Evolutionary conservation across 2,888 invertebrate genomes (phyloP).

Genomic region (Cheilosia urbana): DNA sequence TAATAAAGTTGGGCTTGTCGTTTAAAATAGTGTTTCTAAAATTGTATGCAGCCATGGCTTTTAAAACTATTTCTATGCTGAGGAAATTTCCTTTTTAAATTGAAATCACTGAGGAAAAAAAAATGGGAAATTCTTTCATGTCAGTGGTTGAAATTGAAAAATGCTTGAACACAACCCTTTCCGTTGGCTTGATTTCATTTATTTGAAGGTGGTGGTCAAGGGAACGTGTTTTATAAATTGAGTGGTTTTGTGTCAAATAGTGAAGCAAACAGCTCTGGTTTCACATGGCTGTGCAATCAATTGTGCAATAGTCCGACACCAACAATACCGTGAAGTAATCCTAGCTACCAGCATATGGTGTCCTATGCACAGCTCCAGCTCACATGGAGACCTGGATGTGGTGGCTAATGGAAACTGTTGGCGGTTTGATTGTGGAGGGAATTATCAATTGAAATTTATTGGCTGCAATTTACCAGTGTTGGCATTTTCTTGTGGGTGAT

Average conservation of each 20-base stretch:
- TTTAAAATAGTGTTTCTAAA: constrained; percentile 26
- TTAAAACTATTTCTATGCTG: constrained; percentile 17
- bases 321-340: constrained; percentile 59
- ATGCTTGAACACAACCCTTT: constrained; percentile 28
- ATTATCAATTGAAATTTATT: constrained; percentile 69
- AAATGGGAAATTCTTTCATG: constrained; percentile 25
- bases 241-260: constrained; percentile 56
- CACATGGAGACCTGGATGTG: constrained; percentile 12
- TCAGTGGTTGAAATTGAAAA: constrained; percentile 30
- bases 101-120: constrained; percentile 11
- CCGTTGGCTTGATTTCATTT: constrained; percentile 50
- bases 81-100: constrained; percentile 14
- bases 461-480: constrained; percentile 50
- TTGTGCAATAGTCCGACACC: constrained; percentile 60
- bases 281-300: constrained; percentile 62
- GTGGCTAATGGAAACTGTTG: constrained; percentile 64
- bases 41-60: constrained; percentile 24
- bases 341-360: constrained; percentile 52
- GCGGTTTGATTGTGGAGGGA: constrained; percentile 53
- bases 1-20: constrained; percentile 28
- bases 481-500: constrained; percentile 11
- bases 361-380: constrained; percentile 17
- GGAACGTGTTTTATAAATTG: constrained; percentile 60
- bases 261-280: constrained; percentile 34
- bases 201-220: constrained; percentile 57